Base-by-base conservation (phyloP, 2,888 invertebrate genomes). In the Cantharis rufa region DNA sequence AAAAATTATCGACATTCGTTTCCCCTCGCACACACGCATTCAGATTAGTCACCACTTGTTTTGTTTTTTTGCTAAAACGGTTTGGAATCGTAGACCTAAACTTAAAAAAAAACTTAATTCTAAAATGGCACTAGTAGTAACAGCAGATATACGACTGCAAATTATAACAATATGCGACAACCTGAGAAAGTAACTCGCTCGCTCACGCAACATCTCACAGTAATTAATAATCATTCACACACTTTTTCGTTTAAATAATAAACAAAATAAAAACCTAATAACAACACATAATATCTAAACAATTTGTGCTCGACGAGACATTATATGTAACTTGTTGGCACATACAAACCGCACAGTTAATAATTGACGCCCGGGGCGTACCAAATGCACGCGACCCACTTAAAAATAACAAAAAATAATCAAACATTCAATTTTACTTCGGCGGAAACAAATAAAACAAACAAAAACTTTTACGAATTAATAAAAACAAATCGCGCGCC, bases 61-160 rank as follows among this genome's bases (percentile, higher is more conserved):
- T 82, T 28, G 64, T 24, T 66, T 66, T n/a, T 64, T 21, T 66
- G 24, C 13, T 61, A 70, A 48, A 70, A 64, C 15, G 71, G 71
- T 74, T 78, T 81, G 82, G 82, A 83, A 84, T 84, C 84, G 83
- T 84, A 81, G 84, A 79, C 81, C 82, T 81, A 78, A 79, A 82
- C 80, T 85, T 84, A 85, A 86, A 86, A 32, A n/a, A 85, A 84
- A 86, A 86, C 84, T 86, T 86, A n/a, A 83, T 83, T 83, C 85
- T 86, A 86, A 78, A 84, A 87, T 87, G 87, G 87, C 87, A 87
- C 87, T 86, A 66, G 48, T 48, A 48, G 48, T 48, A 48, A 48
- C 48, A 48, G 48, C 48, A 48, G 84, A 78, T 82, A 24, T 84
- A 80, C 84, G 83, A 81, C 83, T 82, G 81, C 81, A 83, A 86